Base-by-base conservation (phyloP, 2,113 vertebrate genomes). In the Pangasianodon gigas region DNA sequence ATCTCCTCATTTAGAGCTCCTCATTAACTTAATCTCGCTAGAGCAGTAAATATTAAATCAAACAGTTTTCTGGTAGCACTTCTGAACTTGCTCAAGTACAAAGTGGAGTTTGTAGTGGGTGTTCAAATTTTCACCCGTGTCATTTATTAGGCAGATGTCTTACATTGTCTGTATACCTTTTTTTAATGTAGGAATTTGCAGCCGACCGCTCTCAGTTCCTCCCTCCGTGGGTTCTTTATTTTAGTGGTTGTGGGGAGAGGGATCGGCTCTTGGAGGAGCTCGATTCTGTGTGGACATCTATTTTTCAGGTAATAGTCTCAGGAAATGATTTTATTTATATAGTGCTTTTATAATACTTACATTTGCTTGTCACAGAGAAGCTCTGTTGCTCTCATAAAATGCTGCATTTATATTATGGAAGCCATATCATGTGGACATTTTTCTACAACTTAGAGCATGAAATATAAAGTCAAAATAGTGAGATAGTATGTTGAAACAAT, bases 161-260 rank as follows among this genome's bases (percentile, higher is more conserved):
- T 62, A 46, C 2, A 6, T 32, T 56, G 8, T 58, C 32, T 58
- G 3, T 56, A 4, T 51, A 18, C 32, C 10, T 37, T 77, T 32
- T 5, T 4, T 90, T 4, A 89, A n/a, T 84, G 52, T 10, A 99
- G 98, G 98, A 99, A 92, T 99, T 99, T 92, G 95, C 97, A 44
- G 95, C 95, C 88, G 98, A 99, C 87, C 93, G 95, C 51, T 90
- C 95, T 3, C 96, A 97, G 77, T 97, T 96, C 92, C 95, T 97
- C 24, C 97, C 97, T 0, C 96, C 98, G 1, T 99, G 98, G 98
- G 96, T 98, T 69, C 94, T 99, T 91, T 99, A 99, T 92, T 97
- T 99, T 94, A 99, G 98, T 87, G 97, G 97, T 91, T 94, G 96
- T 90, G 95, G 95, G 0, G 98, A 99, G 91, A 95, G 98, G 92